Evolutionary conservation across 2,113 vertebrate genomes (phyloP), one percentile per base, ranked within the genome.

Genomic region (Phaethornis superciliosus): DNA sequence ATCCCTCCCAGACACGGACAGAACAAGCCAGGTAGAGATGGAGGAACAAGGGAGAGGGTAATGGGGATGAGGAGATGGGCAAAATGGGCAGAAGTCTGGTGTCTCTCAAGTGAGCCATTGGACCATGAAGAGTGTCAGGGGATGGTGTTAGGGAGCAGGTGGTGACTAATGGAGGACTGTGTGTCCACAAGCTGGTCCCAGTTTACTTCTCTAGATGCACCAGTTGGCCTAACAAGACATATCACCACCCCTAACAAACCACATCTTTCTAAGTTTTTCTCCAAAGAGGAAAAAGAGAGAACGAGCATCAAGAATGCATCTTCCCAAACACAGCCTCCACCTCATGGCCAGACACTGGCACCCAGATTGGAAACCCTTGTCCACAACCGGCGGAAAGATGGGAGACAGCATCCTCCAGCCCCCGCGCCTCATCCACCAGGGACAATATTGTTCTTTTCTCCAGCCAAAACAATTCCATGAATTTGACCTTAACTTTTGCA

Each of bases 401-500:
- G 62, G 49, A 95, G 75, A 55, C 71, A 33, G 37, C 54, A 78
- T 44, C 87, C 40, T 71, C 23, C 84, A 78, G 51, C 51, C 49
- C 63, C 69, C 8, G 1, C 8, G 0, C 52, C n/a, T 68, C 52
- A 21, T 67, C 67, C 89, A 65, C 52, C 7, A 2, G 90, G 55
- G 79, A 81, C 82, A 81, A 85, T 22, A 51, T 1, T 49, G 67
- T 46, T 81, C 85, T 93, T 62, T 86, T 63, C 76, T 68, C 76
- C 64, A 70, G 82, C 76, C 94, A 92, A 77, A 94, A 86, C 82
- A 67, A 93, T 88, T 90, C 72, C 22, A 14, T 17, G 60, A 83
- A 88, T 90, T 69, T 93, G 82, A 93, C 90, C 96, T 94, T 85
- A 16, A 15, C 82, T 93, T 88, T 88, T 80, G 71, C 63, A 93